Base-by-base conservation (phyloP, 2,113 vertebrate genomes). In the Tragelaphus buxtoni region DNA sequence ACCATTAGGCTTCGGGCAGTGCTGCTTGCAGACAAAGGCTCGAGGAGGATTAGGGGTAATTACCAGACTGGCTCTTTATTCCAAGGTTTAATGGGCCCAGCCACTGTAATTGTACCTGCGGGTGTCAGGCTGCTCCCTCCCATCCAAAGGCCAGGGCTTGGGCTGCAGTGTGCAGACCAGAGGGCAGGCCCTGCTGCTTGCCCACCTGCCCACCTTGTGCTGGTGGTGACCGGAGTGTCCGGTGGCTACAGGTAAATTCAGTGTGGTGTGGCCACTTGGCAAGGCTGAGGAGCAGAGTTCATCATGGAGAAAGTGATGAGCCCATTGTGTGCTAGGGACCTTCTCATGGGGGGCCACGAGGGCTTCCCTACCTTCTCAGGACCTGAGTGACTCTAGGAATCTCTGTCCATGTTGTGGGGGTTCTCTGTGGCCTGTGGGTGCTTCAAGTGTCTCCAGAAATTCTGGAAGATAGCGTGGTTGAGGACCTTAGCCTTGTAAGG, bases 41-140 rank as follows among this genome's bases (percentile, higher is more conserved):
- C 97, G 98, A 99, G 99, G 98, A 98, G 99, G 99, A 99, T 99
- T 99, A 99, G 98, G 87, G 97, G 98, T 98, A 99, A 99, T 99
- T 99, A 99, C 97, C 96, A 97, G 97, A 97, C 98, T 98, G 98
- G 98, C 97, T 98, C 97, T 99, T 98, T 98, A 98, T 98, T 98
- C 97, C 83, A 83, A 95, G 98, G 98, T 98, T 98, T 98, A 99
- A 98, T 98, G 98, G 98, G 93, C 98, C 98, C 98, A 98, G 98
- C 98, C 98, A 98, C 98, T 98, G 99, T 98, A 99, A 99, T 98
- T 98, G 98, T 98, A 99, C 98, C 98, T 98, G 95, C 97, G 61
- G 94, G 97, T 98, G 97, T 98, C 92, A 30, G 92, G 97, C 96
- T 94, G 60, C 39, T 90, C 45, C 92, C 92, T 97, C 90, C 80